These are phyloP conservation scores for Crotalus helleri DNA, from an alignment of 2,113 vertebrate genomes.

Conservation along the genomic window DNA sequence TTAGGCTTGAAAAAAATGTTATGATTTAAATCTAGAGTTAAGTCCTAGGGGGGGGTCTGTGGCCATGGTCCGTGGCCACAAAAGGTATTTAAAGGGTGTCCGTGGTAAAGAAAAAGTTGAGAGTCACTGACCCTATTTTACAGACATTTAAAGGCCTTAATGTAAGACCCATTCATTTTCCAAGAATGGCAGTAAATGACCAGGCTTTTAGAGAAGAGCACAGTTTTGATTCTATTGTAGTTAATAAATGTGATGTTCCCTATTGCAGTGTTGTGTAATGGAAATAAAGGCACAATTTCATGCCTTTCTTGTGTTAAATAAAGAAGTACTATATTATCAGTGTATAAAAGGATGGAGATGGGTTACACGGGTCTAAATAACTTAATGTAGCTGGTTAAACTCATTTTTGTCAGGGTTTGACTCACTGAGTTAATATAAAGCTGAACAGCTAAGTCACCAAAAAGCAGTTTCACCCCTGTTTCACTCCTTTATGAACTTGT, in stretches of 20 bases:
- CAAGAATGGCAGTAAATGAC: neutral
- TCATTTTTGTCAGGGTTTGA: neutral
- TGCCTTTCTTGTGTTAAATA: neutral
- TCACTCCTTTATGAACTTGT: neutral
- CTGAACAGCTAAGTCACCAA: neutral
- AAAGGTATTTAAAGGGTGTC: neutral
- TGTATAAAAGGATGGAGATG: neutral
- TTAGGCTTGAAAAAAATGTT: neutral
- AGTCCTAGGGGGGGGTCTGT: too few species aligned
- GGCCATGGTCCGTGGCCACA: neutral
- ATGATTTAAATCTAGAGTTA: neutral
- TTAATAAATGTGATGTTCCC: neutral
- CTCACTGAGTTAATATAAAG: neutral
- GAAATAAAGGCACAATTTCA: neutral
- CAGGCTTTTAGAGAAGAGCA: neutral
- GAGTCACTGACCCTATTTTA: neutral
- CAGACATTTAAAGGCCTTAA: neutral
- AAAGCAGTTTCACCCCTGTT: neutral
- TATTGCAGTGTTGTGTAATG: neutral
- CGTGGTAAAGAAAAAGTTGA: neutral
- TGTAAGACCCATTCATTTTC: neutral
- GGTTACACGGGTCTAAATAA: neutral
- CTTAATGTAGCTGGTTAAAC: neutral
- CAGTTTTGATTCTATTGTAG: neutral
- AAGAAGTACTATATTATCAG: neutral